Conservation (phyloP, 2,888 invertebrate species). For the Brenthis ino region DNA sequence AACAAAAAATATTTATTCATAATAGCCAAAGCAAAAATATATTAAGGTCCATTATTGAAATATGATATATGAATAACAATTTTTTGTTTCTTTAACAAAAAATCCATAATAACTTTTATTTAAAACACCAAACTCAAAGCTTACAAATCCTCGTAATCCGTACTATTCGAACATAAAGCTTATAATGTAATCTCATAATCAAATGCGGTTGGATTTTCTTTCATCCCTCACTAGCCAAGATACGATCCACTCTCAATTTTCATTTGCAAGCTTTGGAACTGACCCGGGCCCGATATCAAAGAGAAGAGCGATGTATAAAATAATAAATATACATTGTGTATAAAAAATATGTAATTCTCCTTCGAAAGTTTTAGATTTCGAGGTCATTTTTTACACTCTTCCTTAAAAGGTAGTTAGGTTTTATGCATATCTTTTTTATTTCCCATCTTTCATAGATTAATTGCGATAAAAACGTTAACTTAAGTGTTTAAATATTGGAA, state of each 20-base stretch:
- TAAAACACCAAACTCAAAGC: background rate
- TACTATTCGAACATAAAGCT: background rate
- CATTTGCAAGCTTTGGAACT: conserved; percentile 6
- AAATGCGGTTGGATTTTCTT: conserved; percentile 19
- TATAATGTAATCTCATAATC: conserved; percentile 20
- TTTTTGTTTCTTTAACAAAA: too few relatives aligned
- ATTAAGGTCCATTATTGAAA: too few relatives aligned
- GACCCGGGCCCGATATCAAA: conserved; percentile 10
- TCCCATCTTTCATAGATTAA: too few relatives aligned
- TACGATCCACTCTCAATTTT: conserved; percentile 20
- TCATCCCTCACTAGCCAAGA: conserved; percentile 8
- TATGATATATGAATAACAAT: too few relatives aligned
- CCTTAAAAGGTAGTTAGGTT: too few relatives aligned
- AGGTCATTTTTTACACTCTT: background rate
- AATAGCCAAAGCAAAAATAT: too few relatives aligned
- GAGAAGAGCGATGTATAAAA: background rate
- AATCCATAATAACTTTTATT: background rate
- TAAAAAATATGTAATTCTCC: background rate
- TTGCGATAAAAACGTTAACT: too few relatives aligned
- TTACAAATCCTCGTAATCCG: background rate
- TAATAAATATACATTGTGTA: background rate
- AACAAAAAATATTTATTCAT: too few relatives aligned
- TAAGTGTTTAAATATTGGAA: too few relatives aligned
- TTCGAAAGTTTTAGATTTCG: background rate
- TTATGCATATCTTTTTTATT: too few relatives aligned